Percentiles rank a stretch among this genome's conserved stretches.
These are phyloP conservation scores for Cyclina sinensis DNA, from an alignment of 1,140 invertebrate genomes.

Conservation along the genomic window DNA sequence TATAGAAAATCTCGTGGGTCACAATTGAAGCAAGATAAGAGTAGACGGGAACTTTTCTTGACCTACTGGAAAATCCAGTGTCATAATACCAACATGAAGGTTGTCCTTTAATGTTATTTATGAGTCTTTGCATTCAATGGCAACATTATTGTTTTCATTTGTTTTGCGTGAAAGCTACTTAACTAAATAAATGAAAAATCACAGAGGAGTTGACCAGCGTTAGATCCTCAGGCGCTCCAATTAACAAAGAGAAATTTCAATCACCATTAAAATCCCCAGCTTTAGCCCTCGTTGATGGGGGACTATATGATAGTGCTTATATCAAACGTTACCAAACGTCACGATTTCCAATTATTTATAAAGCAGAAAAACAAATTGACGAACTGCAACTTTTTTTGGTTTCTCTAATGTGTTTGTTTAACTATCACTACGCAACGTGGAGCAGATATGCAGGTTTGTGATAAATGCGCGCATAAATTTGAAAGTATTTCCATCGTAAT, in stretches of 20 bases:
- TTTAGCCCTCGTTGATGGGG: not conserved
- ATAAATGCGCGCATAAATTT: too few species aligned
- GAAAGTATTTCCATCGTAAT: too few species aligned
- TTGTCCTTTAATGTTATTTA: too few species aligned
- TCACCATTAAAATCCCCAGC: slow-evolving; percentile 22
- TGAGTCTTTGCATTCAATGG: too few species aligned
- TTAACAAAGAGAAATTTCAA: slow-evolving; percentile 9
- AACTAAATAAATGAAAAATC: slow-evolving; percentile 27
- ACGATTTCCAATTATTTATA: slow-evolving; percentile 18
- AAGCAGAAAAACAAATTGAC: not conserved
- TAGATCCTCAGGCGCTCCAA: slow-evolving; percentile 16
- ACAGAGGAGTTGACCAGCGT: slow-evolving; percentile 12
- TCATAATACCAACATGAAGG: too few species aligned
- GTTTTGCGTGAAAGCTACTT: not conserved
- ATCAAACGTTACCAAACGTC: slow-evolving; percentile 25
- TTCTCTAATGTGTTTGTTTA: not conserved
- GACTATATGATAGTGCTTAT: not conserved
- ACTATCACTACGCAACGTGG: not conserved
- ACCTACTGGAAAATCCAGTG: too few species aligned
- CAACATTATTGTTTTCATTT: not conserved
- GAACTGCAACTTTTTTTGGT: not conserved
- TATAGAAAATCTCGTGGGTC: too few species aligned
- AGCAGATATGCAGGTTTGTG: too few species aligned
- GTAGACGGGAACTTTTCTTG: too few species aligned
- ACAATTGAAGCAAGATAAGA: too few species aligned